Base-by-base conservation (phyloP, 1,140 invertebrate species). In the Parapsyche elsis region DNA sequence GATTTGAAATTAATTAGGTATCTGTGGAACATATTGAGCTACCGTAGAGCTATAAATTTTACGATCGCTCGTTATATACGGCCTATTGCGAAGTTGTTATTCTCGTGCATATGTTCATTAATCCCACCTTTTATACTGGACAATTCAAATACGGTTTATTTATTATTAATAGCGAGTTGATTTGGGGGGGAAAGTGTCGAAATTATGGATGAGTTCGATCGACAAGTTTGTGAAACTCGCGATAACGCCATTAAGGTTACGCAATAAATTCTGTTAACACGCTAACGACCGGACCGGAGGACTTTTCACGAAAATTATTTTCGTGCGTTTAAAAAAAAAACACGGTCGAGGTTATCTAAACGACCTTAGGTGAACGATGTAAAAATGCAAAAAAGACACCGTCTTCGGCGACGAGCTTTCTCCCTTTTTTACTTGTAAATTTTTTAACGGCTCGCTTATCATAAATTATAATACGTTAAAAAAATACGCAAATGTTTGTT, bases 361-460 rank as follows among this genome's bases (percentile, higher is more conserved):
- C 64, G 64, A 67, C 64, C 64, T 67, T 24, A 53, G 64, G 24
- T 67, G 64, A 67, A 67, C 64, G 64, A 67, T 67, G 64, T 67
- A 67, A 67, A 67, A 67, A 67, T 67, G 64, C 64, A 67, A 67
- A 67, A 67, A 67, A 67, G 64, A 67, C 64, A 67, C 1, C 21
- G 64, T 67, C 64, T 67, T 24, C 14, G 12, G 21, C 10, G 21
- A 1, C 24, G 64, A 67, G 24, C 64, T 67, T 67, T 67, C 64
- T 67, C 64, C 64, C 64, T 23, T 67, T 67, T 67, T 67, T 67
- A 67, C 64, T 67, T 67, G 64, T 67, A 67, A 67, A 67, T 67
- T 67, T 67, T 24, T 67, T 67, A 67, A 67, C 64, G 64, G 24
- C 24, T 14, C 10, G 21, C 24, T 67, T 67, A 67, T 26, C 21